These are phyloP conservation scores for Ptilorrhoa leucosticta DNA, from an alignment of 2,113 vertebrate species.

Conservation along the genomic window DNA sequence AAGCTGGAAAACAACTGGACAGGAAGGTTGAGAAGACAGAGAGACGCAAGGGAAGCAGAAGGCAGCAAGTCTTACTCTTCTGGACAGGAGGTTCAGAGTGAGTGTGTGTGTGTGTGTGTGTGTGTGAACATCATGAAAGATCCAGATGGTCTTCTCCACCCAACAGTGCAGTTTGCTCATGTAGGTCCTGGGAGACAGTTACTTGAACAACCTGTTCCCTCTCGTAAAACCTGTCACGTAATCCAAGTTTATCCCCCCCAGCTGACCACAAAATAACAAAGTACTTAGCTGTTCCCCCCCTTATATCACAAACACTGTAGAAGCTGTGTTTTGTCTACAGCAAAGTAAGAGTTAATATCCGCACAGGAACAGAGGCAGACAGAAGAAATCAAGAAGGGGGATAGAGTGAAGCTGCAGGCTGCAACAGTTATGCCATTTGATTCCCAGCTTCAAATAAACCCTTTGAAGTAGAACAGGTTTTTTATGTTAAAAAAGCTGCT, in stretches of 20 bases:
- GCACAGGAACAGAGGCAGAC: neutral
- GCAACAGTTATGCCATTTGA: neutral
- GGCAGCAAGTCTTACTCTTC: neutral
- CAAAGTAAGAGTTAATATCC: neutral
- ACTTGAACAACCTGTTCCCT: neutral
- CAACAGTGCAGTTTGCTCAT: neutral
- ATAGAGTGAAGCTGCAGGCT: neutral
- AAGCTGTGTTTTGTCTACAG: neutral
- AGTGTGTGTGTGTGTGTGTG: neutral
- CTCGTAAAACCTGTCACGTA: neutral
- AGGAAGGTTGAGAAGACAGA: neutral
- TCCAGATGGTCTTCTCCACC: neutral
- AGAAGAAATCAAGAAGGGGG: neutral
- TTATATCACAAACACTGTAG: neutral
- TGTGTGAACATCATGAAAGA: neutral
- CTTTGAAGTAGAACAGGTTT: neutral
- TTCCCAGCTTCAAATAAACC: conserved; percentile 12
- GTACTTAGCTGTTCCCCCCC: neutral
- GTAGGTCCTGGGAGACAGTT: neutral
- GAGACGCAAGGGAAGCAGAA: neutral
- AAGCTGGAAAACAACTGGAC: neutral
- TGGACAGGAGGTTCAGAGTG: neutral
- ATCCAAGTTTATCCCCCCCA: neutral
- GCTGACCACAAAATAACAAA: neutral
- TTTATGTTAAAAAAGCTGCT: neutral